Base-by-base conservation (phyloP, 2,797 vertebrate genomes). In the Spondyliosoma cantharus region DNA sequence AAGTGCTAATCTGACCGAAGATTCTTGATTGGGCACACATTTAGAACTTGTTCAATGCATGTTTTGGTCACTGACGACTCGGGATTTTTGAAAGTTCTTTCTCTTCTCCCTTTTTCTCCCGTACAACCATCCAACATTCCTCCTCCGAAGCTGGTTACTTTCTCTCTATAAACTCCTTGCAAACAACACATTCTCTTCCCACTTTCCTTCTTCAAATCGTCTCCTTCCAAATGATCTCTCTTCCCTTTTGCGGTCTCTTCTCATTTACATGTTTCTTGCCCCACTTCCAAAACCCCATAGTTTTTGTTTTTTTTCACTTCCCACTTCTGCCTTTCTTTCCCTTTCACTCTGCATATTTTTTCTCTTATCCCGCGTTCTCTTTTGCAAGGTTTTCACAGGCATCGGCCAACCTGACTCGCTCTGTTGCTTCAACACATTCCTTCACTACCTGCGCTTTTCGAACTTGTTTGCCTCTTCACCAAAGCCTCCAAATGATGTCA, bases 401-500 rank as follows among this genome's bases (percentile, higher is more conserved):
- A 64, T 62, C 27, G 7, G 53, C 52, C 72, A 22, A 58, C 65
- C 62, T 25, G 25, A 62, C 54, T 71, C 61, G 20, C 20, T 58
- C 58, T 20, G 19, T 52, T 20, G 37, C 72, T 77, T 42, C 57
- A 8, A 59, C 79, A 75, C 77, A 87, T 82, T 73, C 75, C 66
- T 78, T 19, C 4, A 0, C 70, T 81, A 83, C 85, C 87, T 86
- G 71, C 42, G 1, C 64, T 62, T 78, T 70, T 63, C 17, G 20
- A 74, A 68, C 59, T 66, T 9, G 22, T 49, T 49, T 27, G 27
- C 60, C 43, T 71, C 71, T 37, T 74, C 49, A 82, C 48, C 48
- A 65, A 64, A 66, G 25, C 54, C 57, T 80, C 37, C 64, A 63
- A 69, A 78, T 74, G 78, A 85, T 86, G 83, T 87, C 78, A 92